These are phyloP conservation scores for Anthopleura xanthogrammica DNA, from an alignment of 92 coral and sea anemone genomes.

Conservation along the genomic window DNA sequence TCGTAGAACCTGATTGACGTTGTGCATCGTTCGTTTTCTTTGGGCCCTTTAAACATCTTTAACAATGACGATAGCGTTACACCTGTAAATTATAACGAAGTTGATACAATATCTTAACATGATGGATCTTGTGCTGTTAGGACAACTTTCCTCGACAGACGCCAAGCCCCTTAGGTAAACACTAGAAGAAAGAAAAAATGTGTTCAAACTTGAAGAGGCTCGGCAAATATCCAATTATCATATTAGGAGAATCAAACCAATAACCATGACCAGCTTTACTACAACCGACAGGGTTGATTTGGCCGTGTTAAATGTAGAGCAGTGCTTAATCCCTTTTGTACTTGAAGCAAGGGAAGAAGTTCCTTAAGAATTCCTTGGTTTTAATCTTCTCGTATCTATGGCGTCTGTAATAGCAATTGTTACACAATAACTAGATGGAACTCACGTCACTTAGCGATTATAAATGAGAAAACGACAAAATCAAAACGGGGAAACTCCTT, in stretches of 20 bases:
- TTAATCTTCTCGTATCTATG: not conserved
- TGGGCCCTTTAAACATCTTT: not conserved
- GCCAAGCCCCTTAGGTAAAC: not conserved
- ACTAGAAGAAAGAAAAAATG: not conserved
- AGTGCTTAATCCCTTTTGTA: not conserved
- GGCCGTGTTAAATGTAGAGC: not conserved
- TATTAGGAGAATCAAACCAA: not conserved
- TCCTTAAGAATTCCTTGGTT: not conserved
- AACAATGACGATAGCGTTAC: not conserved
- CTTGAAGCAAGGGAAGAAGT: not conserved
- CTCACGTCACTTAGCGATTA: not conserved
- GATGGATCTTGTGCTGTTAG: not conserved
- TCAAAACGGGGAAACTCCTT: no score
- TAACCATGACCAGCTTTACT: not conserved
- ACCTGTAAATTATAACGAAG: not conserved
- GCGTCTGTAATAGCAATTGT: not conserved
- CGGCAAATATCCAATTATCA: conserved; percentile 4
- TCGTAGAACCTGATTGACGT: no score
- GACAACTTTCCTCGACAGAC: not conserved
- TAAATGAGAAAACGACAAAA: no score
- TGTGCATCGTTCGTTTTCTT: not conserved
- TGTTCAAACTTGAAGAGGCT: conserved; percentile 8
- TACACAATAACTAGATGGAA: not conserved
- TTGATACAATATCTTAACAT: not conserved
- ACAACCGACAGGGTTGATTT: not conserved